Evolutionary conservation across 2,113 vertebrate genomes (phyloP), one percentile per base, ranked within the genome.

Genomic region (Thymallus thymallus): DNA sequence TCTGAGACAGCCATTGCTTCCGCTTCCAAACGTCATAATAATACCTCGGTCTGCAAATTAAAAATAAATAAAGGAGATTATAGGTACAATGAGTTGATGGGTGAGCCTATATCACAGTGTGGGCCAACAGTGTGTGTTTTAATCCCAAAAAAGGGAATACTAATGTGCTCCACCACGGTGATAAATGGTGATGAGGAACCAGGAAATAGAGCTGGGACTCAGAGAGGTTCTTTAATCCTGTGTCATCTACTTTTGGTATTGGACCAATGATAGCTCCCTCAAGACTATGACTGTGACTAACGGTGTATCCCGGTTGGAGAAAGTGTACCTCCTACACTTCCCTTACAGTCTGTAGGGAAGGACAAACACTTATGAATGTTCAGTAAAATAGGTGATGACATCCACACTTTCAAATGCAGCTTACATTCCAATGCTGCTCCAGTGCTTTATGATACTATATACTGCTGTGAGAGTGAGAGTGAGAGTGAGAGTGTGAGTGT

Each of bases 21-120:
- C 98, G 0, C 97, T 99, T 83, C 98, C 98, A 51, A 98, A 99
- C 0, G 98, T 99, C 96, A 99, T 97, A 87, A 99, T 95, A 78
- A 99, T 99, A 20, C 98, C 98, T 72, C 98, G 90, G 91, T 99
- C 98, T 99, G 91, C 6, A 88, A 80, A 83, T 74, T 51, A 58
- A 85, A 23, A 81, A 78, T 23, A 85, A 84, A 51, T 75, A 79
- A 80, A 58, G 76, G 56, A 74, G 76, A 83, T 86, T 75, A 74
- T 56, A 69, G 13, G 68, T 71, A 46, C 61, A 75, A 71, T 73
- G 74, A 72, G 58, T 72, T 55, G 69, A 79, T 82, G 62, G 77
- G 29, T 69, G 51, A 56, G 76, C 61, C 71, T 76, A 69, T 76
- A 76, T 78, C 73, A 35, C 72, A 60, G 26, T 68, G 35, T 64